Evolutionary conservation across 2,113 vertebrate genomes (phyloP), one percentile per base, ranked within the genome.

Genomic region (Zootoca vivipara): DNA sequence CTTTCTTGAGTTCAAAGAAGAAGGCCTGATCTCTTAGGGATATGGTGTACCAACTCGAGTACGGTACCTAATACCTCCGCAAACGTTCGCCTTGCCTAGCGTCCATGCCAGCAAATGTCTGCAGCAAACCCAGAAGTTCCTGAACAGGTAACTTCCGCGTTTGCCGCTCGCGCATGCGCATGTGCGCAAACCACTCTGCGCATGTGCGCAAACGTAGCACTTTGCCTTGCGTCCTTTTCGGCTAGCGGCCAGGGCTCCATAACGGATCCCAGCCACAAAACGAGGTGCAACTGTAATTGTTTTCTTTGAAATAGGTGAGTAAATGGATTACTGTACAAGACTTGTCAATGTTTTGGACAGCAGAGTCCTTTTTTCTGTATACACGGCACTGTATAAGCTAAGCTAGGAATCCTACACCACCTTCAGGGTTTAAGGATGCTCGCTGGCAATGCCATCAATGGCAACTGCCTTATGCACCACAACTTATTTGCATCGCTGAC

Each of bases 401-500:
- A 20, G 52, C 20, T 85, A 9, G 24, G 85, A 87, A 78, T 1
- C 2, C 38, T 85, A 28, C 20, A 28, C 28, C 10, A 22, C 22
- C 69, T 80, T n/a, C 33, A 4, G 73, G 72, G 82, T 89, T 87
- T 82, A 87, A 72, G 64, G 30, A 24, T 62, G 58, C 18, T 62
- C 18, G 3, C 18, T 62, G 58, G 20, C 58, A 62, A 20, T 62
- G 3, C 15, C 18, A 62, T 62, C 13, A 20, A 62, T 62, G 58
- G 58, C 18, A 62, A 62, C 58, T 62, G 87, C 90, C 58, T 74
- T 69, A 75, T 87, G 72, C 88, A 75, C 56, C 40, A 42, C 86
- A 75, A 69, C 67, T 91, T 46, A 69, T 91, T 92, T 73, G 79
- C 85, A 85, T 12, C 30, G 78, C 18, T 82, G 89, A 89, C 87